Percentiles rank a stretch among this genome's conserved stretches.
phyloP scores from a whole-genome alignment of 2,888 invertebrate genomes.

The Apeira syringaria region DNA sequence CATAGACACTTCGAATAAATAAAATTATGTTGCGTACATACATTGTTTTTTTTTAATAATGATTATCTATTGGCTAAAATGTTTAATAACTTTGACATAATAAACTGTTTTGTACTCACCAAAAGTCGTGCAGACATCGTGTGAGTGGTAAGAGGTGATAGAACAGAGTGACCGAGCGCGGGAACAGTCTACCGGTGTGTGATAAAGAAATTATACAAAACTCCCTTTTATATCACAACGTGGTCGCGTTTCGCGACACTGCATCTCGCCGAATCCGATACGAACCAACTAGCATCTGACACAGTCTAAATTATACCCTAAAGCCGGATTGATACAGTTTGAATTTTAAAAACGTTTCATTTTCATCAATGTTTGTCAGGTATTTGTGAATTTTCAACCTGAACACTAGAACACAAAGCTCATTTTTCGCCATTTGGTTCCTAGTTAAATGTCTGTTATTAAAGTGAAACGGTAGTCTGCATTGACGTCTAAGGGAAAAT shows the following conservation, averaged over 20 bases:
- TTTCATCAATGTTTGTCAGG: constrained; percentile 21
- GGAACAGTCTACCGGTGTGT: constrained; percentile 65
- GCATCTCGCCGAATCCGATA: constrained; percentile 60
- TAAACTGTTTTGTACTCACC: constrained; percentile 60
- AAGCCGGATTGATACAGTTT: constrained; percentile 33
- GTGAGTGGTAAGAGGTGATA: constrained; percentile 40
- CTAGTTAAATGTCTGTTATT: constrained; percentile 37
- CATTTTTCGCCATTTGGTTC: constrained; percentile 26
- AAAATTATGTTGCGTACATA: too few species aligned
- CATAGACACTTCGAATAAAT: too few species aligned
- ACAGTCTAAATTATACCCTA: constrained; percentile 42
- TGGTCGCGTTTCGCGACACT: constrained; percentile 80
- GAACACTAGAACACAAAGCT: constrained; percentile 36
- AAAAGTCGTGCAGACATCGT: constrained; percentile 77
- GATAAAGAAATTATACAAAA: constrained; percentile 80
- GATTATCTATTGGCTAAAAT: too few species aligned
- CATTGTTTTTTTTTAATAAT: too few species aligned
- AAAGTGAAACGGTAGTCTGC: constrained; percentile 49
- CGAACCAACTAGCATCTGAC: constrained; percentile 34
- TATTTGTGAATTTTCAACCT: constrained; percentile 40
- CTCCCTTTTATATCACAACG: constrained; percentile 82
- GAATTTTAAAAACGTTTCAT: constrained; percentile 24
- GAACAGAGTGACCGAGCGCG: constrained; percentile 61
- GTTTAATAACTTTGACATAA: neutral
- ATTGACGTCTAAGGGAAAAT: constrained; percentile 42